Evolutionary conservation across 2,797 vertebrate species (phyloP).

Genomic region (Alcedo quadribrachys): DNA sequence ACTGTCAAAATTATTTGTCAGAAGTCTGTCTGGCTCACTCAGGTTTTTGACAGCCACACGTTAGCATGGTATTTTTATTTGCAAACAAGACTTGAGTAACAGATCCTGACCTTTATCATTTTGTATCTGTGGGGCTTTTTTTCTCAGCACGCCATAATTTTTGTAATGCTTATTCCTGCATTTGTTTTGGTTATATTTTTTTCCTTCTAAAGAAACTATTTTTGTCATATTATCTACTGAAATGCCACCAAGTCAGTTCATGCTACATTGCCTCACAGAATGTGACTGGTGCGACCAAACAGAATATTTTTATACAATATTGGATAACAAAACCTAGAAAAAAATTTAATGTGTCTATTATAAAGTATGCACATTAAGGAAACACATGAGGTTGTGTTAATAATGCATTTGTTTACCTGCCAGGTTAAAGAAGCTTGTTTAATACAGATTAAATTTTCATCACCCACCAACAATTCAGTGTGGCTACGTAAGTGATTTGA

Average conservation of each 20-base stretch:
- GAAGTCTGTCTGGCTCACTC: background rate
- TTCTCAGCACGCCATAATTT: background rate
- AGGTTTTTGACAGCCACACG: background rate
- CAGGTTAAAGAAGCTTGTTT: background rate
- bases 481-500: background rate
- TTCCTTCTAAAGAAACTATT: background rate
- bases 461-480: background rate
- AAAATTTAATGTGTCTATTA: background rate
- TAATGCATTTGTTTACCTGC: background rate
- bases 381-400: background rate
- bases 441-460: background rate
- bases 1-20: constrained; percentile 8
- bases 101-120: constrained; percentile 48
- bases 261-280: background rate
- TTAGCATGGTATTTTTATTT: constrained; percentile 13
- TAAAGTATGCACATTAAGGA: background rate
- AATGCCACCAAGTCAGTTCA: background rate
- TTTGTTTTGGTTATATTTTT: background rate
- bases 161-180: background rate
- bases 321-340: background rate
- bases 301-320: background rate
- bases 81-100: constrained; percentile 16
- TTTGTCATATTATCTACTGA: background rate
- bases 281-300: background rate
- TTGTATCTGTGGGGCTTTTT: background rate